Conservation (phyloP, 64 coral and sea anemone species). For the Montipora foliosa region DNA sequence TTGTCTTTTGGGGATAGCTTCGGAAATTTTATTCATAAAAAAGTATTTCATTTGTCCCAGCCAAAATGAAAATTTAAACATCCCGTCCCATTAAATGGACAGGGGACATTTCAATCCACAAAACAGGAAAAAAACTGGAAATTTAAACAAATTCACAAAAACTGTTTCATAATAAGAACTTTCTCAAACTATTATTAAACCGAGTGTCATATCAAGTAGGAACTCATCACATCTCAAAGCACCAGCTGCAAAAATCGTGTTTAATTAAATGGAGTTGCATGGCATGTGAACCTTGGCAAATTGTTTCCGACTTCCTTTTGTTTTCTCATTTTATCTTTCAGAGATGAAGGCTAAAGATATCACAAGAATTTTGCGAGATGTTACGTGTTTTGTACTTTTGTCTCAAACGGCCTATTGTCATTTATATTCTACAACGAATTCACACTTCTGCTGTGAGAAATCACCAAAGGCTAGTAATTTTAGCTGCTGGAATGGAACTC, state of each 20-base stretch:
- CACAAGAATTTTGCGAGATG: background rate
- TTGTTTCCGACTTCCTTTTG: background rate
- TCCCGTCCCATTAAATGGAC: too few species aligned
- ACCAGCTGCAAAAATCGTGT: background rate
- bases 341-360: conserved; percentile 3
- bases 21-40: too few species aligned
- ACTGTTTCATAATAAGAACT: too few species aligned
- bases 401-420: background rate
- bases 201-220: too few species aligned
- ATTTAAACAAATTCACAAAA: too few species aligned
- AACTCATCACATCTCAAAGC: too few species aligned
- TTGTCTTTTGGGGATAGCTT: too few species aligned
- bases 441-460: conserved; percentile 24
- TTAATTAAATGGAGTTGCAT: background rate
- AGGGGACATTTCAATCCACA: too few species aligned
- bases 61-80: too few species aligned
- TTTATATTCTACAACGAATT: background rate
- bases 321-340: conserved; percentile 24
- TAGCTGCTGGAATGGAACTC: conserved; percentile 40
- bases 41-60: too few species aligned
- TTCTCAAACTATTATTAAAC: too few species aligned
- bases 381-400: background rate
- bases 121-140: too few species aligned
- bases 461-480: conserved; percentile 5
- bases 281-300: conserved; percentile 11